Evolutionary conservation across 2,888 invertebrate genomes (phyloP), one percentile per base, ranked within the genome.

Genomic region (Thumatha senex): DNA sequence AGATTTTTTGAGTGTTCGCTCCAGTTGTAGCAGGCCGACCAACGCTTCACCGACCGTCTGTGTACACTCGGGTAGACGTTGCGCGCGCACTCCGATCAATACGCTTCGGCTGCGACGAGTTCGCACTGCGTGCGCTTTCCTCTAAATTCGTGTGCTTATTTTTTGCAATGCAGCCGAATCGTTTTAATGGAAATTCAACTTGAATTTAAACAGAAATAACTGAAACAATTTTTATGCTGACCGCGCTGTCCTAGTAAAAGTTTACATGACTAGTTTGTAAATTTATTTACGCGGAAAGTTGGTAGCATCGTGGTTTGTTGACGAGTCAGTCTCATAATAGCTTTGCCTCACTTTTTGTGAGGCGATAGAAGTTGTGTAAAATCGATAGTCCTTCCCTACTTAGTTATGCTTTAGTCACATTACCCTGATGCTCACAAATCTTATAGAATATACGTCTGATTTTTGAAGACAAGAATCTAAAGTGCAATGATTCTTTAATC

Each of bases 31-130:
- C 81, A 74, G 74, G 78, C 77, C 80, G 78, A 68, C 80, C 78
- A 77, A 81, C 81, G 85, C 82, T 82, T 70, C 77, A 75, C 70
- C 81, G 76, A 77, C 78, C 80, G 86, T 76, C 82, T 86, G 87
- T 89, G 84, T 85, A 89, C 86, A 88, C 82, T 84, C 67, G 76
- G 82, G 70, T 78, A 78, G 82, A 81, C 80, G 77, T 56, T 89
- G 91, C 91, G 91, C 91, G 91, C 91, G 90, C 90, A 90, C 71
- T 67, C 74, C 84, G 90, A 90, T 90, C 90, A 86, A 91, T 90
- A 90, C 78, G 76, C 76, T 74, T 74, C 78, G 80, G 75, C 80
- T 78, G 83, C 81, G 84, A 78, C 80, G 84, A 76, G 83, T 82
- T 86, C 80, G 78, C 86, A 84, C 81, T 83, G 84, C 86, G 80